These are phyloP conservation scores for Sinocyclocheilus anophthalmus DNA, from an alignment of 2,113 vertebrate species.

Conservation along the genomic window DNA sequence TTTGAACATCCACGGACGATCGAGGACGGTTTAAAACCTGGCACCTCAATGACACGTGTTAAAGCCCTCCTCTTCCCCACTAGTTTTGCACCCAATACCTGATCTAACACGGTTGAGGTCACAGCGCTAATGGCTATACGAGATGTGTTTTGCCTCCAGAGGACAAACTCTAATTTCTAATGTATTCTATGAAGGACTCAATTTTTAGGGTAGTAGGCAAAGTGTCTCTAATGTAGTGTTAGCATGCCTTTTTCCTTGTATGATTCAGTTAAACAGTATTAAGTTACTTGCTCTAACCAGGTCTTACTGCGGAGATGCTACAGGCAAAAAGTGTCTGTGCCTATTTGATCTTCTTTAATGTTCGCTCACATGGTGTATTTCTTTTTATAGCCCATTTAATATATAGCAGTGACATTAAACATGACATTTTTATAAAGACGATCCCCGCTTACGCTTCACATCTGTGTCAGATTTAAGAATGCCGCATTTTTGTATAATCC, in stretches of 20 bases:
- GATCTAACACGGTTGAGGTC: constrained; percentile 23
- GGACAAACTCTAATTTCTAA: not conserved
- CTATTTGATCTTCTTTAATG: not conserved
- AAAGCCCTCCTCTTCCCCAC: constrained; percentile 37
- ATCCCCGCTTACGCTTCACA: constrained; percentile 11
- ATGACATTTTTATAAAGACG: constrained; percentile 29
- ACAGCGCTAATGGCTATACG: constrained; percentile 32
- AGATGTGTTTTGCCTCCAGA: constrained; percentile 4
- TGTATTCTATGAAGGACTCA: not conserved
- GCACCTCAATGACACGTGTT: constrained; percentile 48
- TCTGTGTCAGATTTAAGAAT: constrained; percentile 38
- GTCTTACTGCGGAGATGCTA: not conserved
- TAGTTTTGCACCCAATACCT: constrained; percentile 49
- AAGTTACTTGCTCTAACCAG: constrained; percentile 4
- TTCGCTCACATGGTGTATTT: constrained; percentile 7
- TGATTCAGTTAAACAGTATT: constrained; percentile 25
- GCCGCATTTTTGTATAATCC: constrained; percentile 10
- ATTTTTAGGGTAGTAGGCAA: not conserved
- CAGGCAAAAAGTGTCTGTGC: constrained; percentile 16
- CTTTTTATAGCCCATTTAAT: constrained; percentile 14
- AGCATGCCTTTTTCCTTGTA: not conserved
- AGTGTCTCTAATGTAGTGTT: not conserved
- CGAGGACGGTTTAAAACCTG: constrained; percentile 57
- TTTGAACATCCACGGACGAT: constrained; percentile 55
- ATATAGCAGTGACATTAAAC: constrained; percentile 26